These are phyloP conservation scores for Prionace glauca DNA, from an alignment of 2,797 vertebrate species.

Conservation along the genomic window DNA sequence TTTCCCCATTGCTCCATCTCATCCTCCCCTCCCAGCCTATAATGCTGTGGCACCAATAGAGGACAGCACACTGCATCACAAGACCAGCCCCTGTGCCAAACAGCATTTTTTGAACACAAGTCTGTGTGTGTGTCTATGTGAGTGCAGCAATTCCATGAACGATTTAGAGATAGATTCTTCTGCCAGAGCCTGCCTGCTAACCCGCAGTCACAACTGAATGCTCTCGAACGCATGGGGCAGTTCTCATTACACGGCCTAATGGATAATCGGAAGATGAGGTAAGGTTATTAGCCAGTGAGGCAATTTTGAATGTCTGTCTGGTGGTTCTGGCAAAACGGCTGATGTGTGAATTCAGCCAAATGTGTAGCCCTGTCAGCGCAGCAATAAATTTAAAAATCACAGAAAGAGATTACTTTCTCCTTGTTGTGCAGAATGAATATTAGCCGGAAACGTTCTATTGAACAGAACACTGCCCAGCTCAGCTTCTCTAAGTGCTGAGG, in stretches of 20 bases:
- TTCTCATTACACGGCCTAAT: neutral
- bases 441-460: neutral
- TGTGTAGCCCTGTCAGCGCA: neutral
- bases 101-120: conserved; percentile 21
- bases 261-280: conserved; percentile 28
- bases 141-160: neutral
- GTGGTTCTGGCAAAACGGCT: neutral
- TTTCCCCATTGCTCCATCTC: neutral
- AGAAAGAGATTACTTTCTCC: too few relatives aligned
- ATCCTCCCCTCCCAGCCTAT: neutral
- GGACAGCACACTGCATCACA: neutral
- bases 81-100: neutral
- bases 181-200: neutral
- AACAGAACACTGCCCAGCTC: neutral
- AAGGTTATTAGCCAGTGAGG: neutral
- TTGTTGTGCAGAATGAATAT: neutral
- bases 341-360: neutral
- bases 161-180: neutral
- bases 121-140: neutral
- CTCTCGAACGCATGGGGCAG: conserved; percentile 25
- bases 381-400: neutral
- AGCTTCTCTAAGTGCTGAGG: neutral
- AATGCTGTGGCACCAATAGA: neutral
- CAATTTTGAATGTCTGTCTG: neutral
- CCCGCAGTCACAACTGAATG: neutral